These are phyloP conservation scores for Drosophila gunungcola DNA, from an alignment of 1,140 invertebrate species.

Conservation along the genomic window DNA sequence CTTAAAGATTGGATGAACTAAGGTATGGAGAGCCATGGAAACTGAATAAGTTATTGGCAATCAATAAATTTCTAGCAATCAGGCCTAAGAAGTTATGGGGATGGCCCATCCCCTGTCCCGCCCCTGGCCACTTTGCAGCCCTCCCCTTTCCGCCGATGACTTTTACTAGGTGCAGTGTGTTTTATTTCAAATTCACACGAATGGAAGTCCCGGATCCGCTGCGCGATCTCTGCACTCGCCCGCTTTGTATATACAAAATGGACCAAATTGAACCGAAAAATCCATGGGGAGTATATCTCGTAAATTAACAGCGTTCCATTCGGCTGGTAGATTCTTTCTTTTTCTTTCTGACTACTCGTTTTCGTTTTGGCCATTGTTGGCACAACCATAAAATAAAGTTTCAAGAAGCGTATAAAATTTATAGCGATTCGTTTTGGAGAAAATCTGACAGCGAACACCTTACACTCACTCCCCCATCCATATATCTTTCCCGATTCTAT, in stretches of 20 bases:
- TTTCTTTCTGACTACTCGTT: constrained; percentile 30
- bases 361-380: constrained; percentile 48
- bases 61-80: neutral
- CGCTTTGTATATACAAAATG: constrained; percentile 65
- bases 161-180: constrained; percentile 61
- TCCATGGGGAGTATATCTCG: constrained; percentile 83
- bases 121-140: constrained; percentile 14
- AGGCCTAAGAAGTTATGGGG: neutral
- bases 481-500: neutral
- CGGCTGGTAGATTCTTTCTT: constrained; percentile 30
- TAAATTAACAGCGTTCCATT: constrained; percentile 81
- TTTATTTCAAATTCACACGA: constrained; percentile 79
- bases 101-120: neutral
- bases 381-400: constrained; percentile 79
- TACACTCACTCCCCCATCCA: constrained; percentile 34
- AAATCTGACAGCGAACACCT: constrained; percentile 80
- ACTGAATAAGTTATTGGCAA: constrained; percentile 11
- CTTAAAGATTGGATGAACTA: no score
- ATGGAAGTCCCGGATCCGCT: constrained; percentile 28
- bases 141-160: neutral
- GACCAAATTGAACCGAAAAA: constrained; percentile 52
- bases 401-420: constrained; percentile 83
- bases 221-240: constrained; percentile 10
- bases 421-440: constrained; percentile 67
- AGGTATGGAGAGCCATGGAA: no score